Percentiles rank a stretch among this genome's conserved stretches.
Evolutionary conservation across 2,113 vertebrate species (phyloP).

Genomic region (Uria aalge): DNA sequence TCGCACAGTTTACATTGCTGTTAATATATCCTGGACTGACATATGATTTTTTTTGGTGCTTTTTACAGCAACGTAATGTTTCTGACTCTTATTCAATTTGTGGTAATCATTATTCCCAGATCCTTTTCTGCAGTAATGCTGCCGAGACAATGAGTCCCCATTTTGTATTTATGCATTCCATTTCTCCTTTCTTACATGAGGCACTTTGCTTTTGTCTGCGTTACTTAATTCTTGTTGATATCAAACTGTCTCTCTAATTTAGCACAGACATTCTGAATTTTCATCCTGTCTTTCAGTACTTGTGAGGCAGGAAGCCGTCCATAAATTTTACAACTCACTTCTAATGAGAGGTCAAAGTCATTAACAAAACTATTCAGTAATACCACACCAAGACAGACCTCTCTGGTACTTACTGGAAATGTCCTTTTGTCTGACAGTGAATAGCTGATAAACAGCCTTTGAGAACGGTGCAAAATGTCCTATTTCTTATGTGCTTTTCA

Average conservation of each 20-base stretch:
- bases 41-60: neutral
- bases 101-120: neutral
- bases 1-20: neutral
- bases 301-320: neutral
- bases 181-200: neutral
- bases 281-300: neutral
- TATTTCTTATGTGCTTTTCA: neutral
- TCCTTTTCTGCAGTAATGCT: neutral
- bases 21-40: neutral
- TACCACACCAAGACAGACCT: neutral
- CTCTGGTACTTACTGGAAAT: neutral
- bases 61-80: neutral
- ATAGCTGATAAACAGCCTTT: neutral
- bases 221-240: neutral
- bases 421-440: neutral
- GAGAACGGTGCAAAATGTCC: neutral
- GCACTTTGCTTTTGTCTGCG: neutral
- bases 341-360: conserved; percentile 12
- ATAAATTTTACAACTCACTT: conserved; percentile 4
- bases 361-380: conserved; percentile 1
- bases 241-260: neutral
- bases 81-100: neutral
- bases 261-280: conserved; percentile 11
- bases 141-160: neutral
- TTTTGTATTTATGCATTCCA: neutral